phyloP scores from a whole-genome alignment of 2,113 vertebrate species.

The Ictalurus furcatus region DNA sequence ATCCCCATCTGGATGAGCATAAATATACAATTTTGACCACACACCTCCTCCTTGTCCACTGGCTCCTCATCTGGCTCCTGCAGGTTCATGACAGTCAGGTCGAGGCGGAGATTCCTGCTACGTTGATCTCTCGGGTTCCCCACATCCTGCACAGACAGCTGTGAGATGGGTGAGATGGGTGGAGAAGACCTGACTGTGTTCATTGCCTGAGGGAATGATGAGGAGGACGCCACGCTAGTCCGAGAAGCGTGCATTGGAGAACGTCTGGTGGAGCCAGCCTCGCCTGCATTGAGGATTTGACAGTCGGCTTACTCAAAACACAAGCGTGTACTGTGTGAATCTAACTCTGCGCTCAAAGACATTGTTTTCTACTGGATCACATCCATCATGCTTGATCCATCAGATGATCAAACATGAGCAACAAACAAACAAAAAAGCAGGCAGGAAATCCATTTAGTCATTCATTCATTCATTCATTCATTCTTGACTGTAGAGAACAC shows the following conservation, averaged over 20 bases:
- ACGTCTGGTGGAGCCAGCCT: constrained; percentile 51
- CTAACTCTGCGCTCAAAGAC: no score
- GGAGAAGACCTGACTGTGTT: constrained; percentile 69
- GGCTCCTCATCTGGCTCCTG: constrained; percentile 76
- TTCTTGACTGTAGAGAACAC: no score
- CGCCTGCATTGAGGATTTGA: constrained; percentile 53
- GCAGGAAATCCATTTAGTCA: not conserved
- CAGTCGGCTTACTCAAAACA: not conserved
- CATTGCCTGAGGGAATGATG: constrained; percentile 72
- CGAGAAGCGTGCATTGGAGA: constrained; percentile 71
- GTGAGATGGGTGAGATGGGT: constrained; percentile 59
- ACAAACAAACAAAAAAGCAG: not conserved
- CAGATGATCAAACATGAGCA: not conserved
- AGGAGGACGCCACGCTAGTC: constrained; percentile 69
- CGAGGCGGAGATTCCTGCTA: constrained; percentile 61
- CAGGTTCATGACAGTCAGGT: constrained; percentile 68
- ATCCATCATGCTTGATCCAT: not conserved
- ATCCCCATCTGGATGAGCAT: not conserved
- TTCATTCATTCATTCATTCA: not conserved
- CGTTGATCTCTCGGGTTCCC: constrained; percentile 50
- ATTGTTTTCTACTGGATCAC: no score
- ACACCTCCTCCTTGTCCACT: constrained; percentile 87
- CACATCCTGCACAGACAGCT: constrained; percentile 51
- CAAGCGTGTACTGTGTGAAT: not conserved
- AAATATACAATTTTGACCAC: constrained; percentile 29